Evolutionary conservation across 2,113 vertebrate genomes (phyloP).

Genomic region (Platichthys flesus): DNA sequence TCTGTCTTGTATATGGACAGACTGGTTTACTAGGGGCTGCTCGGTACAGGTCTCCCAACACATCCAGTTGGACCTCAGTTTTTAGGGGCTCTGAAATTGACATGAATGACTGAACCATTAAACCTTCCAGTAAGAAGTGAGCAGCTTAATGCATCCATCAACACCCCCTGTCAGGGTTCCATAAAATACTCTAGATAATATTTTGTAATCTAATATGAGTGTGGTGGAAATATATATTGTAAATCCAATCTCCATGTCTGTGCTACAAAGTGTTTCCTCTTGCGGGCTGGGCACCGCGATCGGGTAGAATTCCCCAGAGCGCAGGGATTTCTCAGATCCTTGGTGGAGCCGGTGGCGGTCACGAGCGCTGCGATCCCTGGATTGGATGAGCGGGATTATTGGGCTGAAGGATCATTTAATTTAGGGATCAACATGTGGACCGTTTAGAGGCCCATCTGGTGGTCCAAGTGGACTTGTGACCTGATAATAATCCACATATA

Average conservation of each 20-base stretch:
- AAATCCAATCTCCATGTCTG: neutral
- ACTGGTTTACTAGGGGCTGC: neutral
- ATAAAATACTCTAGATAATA: neutral
- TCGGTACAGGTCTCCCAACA: no score
- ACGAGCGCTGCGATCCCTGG: slow-evolving; percentile 49
- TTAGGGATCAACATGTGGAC: slow-evolving; percentile 76
- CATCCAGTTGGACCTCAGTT: neutral
- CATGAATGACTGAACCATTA: neutral
- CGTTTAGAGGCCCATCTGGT: slow-evolving; percentile 73
- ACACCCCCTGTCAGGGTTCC: neutral
- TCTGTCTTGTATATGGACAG: neutral
- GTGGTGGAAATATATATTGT: neutral
- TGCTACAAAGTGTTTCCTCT: slow-evolving; percentile 17
- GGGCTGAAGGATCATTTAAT: slow-evolving; percentile 75
- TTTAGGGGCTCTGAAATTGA: neutral
- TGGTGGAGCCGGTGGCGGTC: slow-evolving; percentile 34
- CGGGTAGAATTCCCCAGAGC: slow-evolving; percentile 50
- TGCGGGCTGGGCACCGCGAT: neutral
- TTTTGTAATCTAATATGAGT: neutral
- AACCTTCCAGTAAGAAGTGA: no score
- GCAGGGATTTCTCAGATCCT: slow-evolving; percentile 47
- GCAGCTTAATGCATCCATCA: neutral
- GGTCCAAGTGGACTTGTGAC: slow-evolving; percentile 61
- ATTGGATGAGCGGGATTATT: slow-evolving; percentile 78
- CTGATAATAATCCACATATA: slow-evolving; percentile 35